phyloP scores from a whole-genome alignment of 2,113 vertebrate genomes.

The Crotalus horridus region DNA sequence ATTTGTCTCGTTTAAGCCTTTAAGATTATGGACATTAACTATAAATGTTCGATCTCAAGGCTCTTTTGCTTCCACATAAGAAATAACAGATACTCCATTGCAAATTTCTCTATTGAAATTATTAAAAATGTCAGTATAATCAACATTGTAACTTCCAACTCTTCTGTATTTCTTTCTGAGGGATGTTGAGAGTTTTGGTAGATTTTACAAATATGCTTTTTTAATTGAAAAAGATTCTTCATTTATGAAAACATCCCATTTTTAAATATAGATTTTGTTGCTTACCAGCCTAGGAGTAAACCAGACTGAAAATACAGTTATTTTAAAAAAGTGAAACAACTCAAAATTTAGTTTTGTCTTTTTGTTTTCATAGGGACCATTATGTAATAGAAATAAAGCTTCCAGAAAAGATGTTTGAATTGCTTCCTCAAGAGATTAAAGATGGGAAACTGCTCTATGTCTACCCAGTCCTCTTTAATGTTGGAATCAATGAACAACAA shows the following conservation, averaged over 20 bases:
- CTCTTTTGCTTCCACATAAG: too few relatives aligned
- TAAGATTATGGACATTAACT: too few relatives aligned
- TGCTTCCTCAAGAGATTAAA: constrained; percentile 87
- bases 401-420: constrained; percentile 83
- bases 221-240: neutral
- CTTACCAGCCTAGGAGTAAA: neutral
- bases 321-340: neutral
- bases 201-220: neutral
- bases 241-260: neutral
- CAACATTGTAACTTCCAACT: neutral
- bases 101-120: too few relatives aligned
- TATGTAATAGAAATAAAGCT: constrained; percentile 91
- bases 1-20: too few relatives aligned
- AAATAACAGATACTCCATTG: too few relatives aligned
- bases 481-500: constrained; percentile 98
- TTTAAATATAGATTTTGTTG: neutral
- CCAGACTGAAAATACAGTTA: neutral
- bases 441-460: constrained; percentile 85
- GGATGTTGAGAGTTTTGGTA: neutral
- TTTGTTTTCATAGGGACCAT: constrained; percentile 75
- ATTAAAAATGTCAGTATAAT: neutral
- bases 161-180: neutral
- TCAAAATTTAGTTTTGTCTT: constrained; percentile 3
- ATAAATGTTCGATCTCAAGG: too few relatives aligned
- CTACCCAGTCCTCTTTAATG: constrained; percentile 90